Evolutionary conservation across 2,113 vertebrate species (phyloP).

Genomic region (Clarias macrocephalus): DNA sequence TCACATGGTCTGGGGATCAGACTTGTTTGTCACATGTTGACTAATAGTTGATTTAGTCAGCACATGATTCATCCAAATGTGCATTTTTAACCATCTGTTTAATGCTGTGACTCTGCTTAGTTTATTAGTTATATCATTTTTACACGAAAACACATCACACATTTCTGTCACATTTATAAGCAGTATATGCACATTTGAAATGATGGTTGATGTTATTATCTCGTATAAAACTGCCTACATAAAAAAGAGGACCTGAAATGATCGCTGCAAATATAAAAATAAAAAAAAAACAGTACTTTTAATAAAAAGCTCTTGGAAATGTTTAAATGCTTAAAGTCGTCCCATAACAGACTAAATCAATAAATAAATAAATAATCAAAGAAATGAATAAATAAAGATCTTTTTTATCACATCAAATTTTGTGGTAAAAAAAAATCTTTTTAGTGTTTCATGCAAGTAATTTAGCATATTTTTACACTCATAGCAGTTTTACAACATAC

Average conservation of each 20-base stretch:
- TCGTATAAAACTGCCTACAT: background rate
- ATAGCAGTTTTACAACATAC: no score
- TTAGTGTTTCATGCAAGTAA: no score
- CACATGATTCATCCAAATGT: background rate
- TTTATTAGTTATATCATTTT: background rate
- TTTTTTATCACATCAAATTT: no score
- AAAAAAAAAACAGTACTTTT: no score
- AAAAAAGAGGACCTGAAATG: background rate
- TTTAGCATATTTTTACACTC: no score
- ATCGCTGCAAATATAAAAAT: background rate
- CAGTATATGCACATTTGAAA: background rate
- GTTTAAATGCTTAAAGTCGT: no score
- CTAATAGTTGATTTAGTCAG: constrained; percentile 10
- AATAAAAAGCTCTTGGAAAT: no score
- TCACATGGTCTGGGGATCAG: background rate
- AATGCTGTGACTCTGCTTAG: background rate
- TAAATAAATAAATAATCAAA: no score
- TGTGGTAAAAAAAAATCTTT: no score
- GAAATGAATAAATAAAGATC: no score
- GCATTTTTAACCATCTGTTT: background rate
- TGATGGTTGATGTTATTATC: background rate
- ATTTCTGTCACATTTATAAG: background rate
- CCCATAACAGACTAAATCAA: no score
- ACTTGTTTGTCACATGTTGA: constrained; percentile 7
- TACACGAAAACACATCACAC: background rate